Percentiles rank a stretch among this genome's conserved stretches.
phyloP scores from a whole-genome alignment of 1,140 invertebrate genomes.

The Drosophila santomea region DNA sequence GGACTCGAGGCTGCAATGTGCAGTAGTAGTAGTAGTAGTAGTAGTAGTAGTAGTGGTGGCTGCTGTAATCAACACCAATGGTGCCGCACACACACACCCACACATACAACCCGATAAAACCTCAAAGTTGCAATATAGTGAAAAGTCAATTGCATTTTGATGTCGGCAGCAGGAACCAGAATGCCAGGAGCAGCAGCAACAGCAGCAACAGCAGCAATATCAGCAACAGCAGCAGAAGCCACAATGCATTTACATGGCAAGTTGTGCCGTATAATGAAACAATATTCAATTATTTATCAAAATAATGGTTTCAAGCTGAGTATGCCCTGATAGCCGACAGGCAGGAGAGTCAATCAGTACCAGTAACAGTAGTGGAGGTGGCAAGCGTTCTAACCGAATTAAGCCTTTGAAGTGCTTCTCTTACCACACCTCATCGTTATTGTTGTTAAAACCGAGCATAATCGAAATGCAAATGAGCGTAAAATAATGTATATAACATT shows the following conservation, averaged over 20 bases:
- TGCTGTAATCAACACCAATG: conserved; percentile 55
- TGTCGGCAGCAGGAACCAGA: conserved; percentile 42
- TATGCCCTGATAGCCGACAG: neutral
- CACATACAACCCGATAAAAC: conserved; percentile 43
- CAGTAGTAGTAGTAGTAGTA: conserved; percentile 30
- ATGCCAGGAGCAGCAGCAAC: neutral
- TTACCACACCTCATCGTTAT: neutral
- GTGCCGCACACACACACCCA: neutral
- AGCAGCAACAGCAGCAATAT: conserved; percentile 1
- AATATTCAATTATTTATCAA: conserved; percentile 78
- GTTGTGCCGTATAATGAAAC: conserved; percentile 58
- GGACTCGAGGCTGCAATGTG: conserved; percentile 39
- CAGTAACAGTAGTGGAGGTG: neutral
- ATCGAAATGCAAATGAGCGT: conserved; percentile 31
- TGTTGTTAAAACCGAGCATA: neutral
- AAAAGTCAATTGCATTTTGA: conserved; percentile 82
- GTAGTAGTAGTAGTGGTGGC: conserved; percentile 49
- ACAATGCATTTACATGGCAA: conserved; percentile 53
- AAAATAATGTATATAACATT: conserved; percentile 27
- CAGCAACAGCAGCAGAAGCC: conserved; percentile 43
- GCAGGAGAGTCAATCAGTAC: neutral
- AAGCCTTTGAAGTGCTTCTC: neutral
- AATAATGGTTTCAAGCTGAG: conserved; percentile 54
- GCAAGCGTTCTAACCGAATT: conserved; percentile 12
- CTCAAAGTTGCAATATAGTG: conserved; percentile 74